A percentile compares a stretch with the other conserved stretches of the same genome.
phyloP scores from a whole-genome alignment of 2,113 vertebrate genomes.

The Nerophis ophidion region DNA sequence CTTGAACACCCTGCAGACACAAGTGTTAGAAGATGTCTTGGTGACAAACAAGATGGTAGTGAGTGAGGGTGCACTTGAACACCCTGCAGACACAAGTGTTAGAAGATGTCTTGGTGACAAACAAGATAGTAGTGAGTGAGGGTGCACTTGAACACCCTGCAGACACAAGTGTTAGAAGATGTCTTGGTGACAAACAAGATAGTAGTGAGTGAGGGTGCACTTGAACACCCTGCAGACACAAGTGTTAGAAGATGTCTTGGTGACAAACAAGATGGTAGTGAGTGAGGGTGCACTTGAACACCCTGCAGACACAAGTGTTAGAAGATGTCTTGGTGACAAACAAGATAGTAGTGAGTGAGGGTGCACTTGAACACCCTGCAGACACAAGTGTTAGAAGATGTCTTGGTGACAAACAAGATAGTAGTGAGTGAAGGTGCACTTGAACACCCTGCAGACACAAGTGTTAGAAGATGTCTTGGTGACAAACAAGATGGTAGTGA shows the following conservation, averaged over 20 bases:
- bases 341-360: too few species aligned
- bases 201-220: too few species aligned
- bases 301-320: conserved; percentile 64
- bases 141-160: conserved; percentile 92
- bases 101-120: not conserved
- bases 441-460: conserved; percentile 80
- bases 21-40: conserved; percentile 3
- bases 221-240: conserved; percentile 81
- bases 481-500: too few species aligned
- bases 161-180: conserved; percentile 24
- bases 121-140: too few species aligned
- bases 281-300: conserved; percentile 95
- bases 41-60: too few species aligned
- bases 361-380: conserved; percentile 93
- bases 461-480: conserved; percentile 6
- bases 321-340: too few species aligned
- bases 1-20: conserved; percentile 83
- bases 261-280: too few species aligned
- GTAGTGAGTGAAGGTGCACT: conserved; percentile 95
- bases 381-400: conserved; percentile 5
- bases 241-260: conserved; percentile 4
- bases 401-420: too few species aligned
- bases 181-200: too few species aligned
- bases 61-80: conserved; percentile 93
- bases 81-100: conserved; percentile 71